These are phyloP conservation scores for Neoascia interrupta DNA, from an alignment of 2,888 invertebrate species.

Conservation along the genomic window DNA sequence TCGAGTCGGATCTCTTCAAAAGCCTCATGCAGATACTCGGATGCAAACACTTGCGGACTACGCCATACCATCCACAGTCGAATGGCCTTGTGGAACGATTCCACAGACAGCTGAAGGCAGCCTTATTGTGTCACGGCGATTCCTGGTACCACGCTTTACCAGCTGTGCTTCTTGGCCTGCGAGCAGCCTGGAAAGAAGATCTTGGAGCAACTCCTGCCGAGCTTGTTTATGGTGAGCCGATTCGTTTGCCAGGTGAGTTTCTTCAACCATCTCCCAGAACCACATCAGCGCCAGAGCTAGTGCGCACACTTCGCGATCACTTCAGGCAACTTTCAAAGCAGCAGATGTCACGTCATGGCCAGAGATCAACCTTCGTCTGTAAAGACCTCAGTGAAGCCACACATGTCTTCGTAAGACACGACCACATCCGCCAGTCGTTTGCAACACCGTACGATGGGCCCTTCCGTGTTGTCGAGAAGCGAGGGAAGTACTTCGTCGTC, in stretches of 20 bases:
- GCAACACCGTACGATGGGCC: conserved; percentile 13
- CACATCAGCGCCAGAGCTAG: background rate
- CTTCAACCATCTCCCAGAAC: background rate
- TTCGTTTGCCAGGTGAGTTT: background rate
- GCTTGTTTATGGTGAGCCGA: conserved; percentile 12
- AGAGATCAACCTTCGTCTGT: too few relatives aligned
- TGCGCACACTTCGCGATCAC: background rate
- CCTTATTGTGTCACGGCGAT: too few relatives aligned
- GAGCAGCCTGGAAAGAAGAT: conserved; percentile 37
- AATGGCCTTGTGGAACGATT: background rate
- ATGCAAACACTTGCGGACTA: conserved; percentile 27
- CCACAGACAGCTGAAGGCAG: background rate
- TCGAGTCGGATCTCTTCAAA: too few relatives aligned
- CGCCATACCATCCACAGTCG: conserved; percentile 19
- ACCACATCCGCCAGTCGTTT: conserved; percentile 12
- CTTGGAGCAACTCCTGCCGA: conserved; percentile 30
- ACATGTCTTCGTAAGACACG: conserved; percentile 14
- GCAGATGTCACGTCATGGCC: too few relatives aligned
- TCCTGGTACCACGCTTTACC: conserved; percentile 34
- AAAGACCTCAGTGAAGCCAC: too few relatives aligned
- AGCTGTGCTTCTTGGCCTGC: conserved; percentile 27
- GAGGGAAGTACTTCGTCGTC: too few relatives aligned
- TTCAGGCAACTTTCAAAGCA: too few relatives aligned
- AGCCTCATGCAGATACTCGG: too few relatives aligned
- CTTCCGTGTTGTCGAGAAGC: too few relatives aligned